A percentile compares a stretch with the other conserved stretches of the same genome.
These are phyloP conservation scores for Atlantisia rogersi DNA, from an alignment of 2,113 vertebrate genomes.

Conservation along the genomic window DNA sequence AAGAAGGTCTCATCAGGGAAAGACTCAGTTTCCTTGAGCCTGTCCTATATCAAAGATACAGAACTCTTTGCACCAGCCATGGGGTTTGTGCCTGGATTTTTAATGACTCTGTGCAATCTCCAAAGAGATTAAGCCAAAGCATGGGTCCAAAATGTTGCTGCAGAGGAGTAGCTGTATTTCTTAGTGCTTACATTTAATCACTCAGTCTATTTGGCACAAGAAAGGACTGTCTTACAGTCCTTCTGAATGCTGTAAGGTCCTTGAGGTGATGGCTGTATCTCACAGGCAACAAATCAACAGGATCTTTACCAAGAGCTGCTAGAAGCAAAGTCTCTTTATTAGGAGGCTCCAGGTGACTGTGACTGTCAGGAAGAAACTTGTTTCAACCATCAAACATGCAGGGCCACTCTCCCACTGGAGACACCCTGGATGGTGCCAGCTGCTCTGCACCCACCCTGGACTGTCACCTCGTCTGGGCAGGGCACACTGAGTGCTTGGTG, in stretches of 20 bases:
- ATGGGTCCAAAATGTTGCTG: background rate
- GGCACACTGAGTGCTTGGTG: background rate
- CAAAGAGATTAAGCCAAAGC: background rate
- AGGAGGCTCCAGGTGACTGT: background rate
- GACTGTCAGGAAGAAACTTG: background rate
- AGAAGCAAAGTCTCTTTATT: background rate
- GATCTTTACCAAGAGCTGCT: background rate
- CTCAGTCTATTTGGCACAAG: background rate
- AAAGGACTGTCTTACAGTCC: background rate
- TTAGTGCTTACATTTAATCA: background rate
- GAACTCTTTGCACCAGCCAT: background rate
- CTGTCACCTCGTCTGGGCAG: background rate
- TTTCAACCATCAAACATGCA: background rate
- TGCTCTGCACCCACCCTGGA: background rate
- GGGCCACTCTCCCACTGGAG: background rate
- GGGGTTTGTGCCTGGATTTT: background rate
- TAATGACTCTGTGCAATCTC: background rate
- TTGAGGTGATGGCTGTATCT: background rate
- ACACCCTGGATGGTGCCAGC: background rate
- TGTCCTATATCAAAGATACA: background rate
- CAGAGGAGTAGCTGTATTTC: background rate
- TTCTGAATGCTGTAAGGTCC: background rate
- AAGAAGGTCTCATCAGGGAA: background rate
- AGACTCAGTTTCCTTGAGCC: background rate
- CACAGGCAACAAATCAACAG: background rate